phyloP scores from a whole-genome alignment of 2,888 invertebrate genomes.

The Drosophila paranaensis region DNA sequence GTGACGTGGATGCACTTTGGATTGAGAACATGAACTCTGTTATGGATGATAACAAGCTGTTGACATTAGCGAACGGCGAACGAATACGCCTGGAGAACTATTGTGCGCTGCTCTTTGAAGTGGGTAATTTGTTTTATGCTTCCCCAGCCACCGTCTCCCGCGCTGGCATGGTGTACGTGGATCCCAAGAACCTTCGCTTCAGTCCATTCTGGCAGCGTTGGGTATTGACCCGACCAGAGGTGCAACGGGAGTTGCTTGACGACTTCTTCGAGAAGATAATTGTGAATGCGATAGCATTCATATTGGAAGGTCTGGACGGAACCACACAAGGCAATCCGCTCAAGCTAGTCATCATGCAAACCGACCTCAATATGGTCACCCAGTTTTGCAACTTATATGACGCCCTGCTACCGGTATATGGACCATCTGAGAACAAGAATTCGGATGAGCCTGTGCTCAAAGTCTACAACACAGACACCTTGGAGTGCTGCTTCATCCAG shows the following conservation, averaged over 20 bases:
- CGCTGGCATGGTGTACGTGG: conserved; percentile 97
- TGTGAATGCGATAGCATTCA: conserved; percentile 89
- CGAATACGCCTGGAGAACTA: conserved; percentile 92
- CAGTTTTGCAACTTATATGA: conserved; percentile 94
- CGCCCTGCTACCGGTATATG: conserved; percentile 86
- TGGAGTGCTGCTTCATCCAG: conserved; percentile 90
- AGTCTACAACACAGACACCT: conserved; percentile 86
- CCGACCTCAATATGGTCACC: conserved; percentile 93
- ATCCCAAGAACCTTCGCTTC: conserved; percentile 95
- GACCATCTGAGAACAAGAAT: conserved; percentile 84
- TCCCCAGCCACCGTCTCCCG: conserved; percentile 97
- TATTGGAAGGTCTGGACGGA: conserved; percentile 90
- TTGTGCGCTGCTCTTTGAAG: conserved; percentile 94
- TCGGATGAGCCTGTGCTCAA: conserved; percentile 85
- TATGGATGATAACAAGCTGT: conserved; percentile 96
- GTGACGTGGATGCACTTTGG: conserved; percentile 97
- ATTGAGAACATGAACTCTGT: conserved; percentile 99
- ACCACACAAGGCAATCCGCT: conserved; percentile 90
- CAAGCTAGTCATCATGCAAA: conserved; percentile 93
- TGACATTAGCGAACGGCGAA: conserved; percentile 96
- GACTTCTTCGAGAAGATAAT: conserved; percentile 92
- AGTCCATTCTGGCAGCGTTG: conserved; percentile 95
- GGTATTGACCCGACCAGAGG: conserved; percentile 87
- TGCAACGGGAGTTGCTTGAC: conserved; percentile 85
- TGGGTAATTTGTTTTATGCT: conserved; percentile 94